Evolutionary conservation across 2,888 invertebrate species (phyloP).

Genomic region (Clusia tigrina): DNA sequence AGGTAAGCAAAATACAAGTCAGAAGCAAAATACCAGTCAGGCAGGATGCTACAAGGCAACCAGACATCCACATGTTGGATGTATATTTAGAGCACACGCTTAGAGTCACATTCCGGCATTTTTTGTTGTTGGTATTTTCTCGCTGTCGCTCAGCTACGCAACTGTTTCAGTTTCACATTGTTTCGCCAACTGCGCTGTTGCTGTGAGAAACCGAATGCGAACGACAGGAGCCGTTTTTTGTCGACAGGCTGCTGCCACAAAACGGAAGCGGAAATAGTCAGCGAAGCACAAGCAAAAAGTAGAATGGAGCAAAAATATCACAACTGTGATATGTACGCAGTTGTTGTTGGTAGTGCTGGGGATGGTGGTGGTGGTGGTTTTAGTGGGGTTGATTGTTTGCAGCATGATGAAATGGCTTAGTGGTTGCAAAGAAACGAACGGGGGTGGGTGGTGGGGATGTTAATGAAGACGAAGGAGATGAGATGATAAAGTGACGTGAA

Average conservation of each 20-base stretch:
- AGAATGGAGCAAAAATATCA: background rate
- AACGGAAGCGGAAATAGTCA: constrained; percentile 55
- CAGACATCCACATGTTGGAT: constrained; percentile 10
- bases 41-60: background rate
- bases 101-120: background rate
- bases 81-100: background rate
- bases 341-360: too few species aligned
- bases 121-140: background rate
- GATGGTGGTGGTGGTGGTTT: too few species aligned
- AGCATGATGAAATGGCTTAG: too few species aligned
- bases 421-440: too few species aligned
- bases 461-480: too few species aligned
- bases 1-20: background rate
- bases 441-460: too few species aligned
- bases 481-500: too few species aligned
- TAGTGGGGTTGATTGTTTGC: too few species aligned
- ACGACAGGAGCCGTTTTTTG: background rate
- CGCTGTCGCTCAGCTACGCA: background rate
- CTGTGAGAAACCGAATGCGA: background rate
- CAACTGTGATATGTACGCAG: too few species aligned
- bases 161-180: background rate
- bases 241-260: constrained; percentile 30
- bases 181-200: background rate
- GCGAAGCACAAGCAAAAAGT: constrained; percentile 24
- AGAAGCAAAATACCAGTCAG: constrained; percentile 3